These are phyloP conservation scores for Burhinus bistriatus DNA, from an alignment of 2,113 vertebrate species.

Conservation along the genomic window DNA sequence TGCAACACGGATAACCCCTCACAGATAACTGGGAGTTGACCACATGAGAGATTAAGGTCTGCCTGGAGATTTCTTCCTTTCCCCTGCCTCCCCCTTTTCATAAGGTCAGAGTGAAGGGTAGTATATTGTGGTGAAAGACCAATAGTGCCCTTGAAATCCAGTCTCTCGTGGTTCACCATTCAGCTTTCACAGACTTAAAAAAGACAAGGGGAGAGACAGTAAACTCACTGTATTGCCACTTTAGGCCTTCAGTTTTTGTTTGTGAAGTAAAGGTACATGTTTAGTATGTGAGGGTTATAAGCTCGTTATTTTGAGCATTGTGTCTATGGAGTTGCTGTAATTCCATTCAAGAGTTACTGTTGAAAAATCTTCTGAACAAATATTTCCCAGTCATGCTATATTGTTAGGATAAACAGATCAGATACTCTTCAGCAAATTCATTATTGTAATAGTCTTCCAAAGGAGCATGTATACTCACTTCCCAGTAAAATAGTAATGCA, in stretches of 20 bases:
- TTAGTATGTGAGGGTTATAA: not conserved
- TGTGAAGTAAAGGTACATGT: not conserved
- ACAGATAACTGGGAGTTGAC: no score
- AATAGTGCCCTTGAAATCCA: no score
- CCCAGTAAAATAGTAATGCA: not conserved
- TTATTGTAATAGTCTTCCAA: not conserved
- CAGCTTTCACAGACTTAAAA: not conserved
- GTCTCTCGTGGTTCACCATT: not conserved
- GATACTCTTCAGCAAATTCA: not conserved
- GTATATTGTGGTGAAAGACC: no score
- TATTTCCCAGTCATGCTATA: not conserved
- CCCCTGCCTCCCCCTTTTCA: no score
- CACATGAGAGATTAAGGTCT: no score
- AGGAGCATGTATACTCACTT: not conserved
- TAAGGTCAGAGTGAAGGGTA: no score
- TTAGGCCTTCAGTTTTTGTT: not conserved
- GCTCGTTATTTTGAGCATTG: fast-evolving
- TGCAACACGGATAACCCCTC: no score
- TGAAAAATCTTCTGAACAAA: not conserved
- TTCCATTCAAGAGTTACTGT: not conserved
- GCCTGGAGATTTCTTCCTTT: no score
- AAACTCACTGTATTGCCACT: not conserved
- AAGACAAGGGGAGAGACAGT: not conserved
- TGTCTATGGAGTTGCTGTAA: not conserved
- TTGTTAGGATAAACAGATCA: not conserved